Evolutionary conservation across 2,797 vertebrate genomes (phyloP), one percentile per base, ranked within the genome.

Genomic region (Acropternis orthonyx): DNA sequence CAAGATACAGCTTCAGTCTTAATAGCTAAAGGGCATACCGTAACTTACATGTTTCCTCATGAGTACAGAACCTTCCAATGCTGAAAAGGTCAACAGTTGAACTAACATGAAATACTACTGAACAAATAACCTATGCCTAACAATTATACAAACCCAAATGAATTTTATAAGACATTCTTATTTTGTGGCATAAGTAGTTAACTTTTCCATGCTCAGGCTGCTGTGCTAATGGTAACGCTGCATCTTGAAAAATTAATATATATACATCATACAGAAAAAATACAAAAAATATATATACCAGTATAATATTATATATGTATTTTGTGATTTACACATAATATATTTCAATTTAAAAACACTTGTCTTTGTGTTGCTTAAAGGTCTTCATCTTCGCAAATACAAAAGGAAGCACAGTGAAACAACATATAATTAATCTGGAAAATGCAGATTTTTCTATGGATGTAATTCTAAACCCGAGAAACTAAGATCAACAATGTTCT

Each of bases 81-180:
- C 34, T 88, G 56, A 89, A 85, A 93, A 89, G 78, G 72, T 94
- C 81, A 91, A 49, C 5, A 63, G 41, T 59, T 83, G 75, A 88
- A 91, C 71, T 91, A 85, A 76, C 61, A 77, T 4, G 14, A 54
- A 61, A 63, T 41, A 82, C 19, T 59, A 76, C 27, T 78, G 82
- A 91, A 69, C 32, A 87, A 94, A 92, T 78, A 93, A 91, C 26
- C 49, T 55, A 48, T 24, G 37, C 34, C 49, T 75, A 69, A 69
- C 30, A 82, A 63, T 32, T 85, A 44, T 7, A 79, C 28, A 85
- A 89, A 85, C 28, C 9, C n/a, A 89, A 73, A 76, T 43, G 3
- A 83, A 82, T 71, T 52, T 69, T 49, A 3, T 18, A 72, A 87
- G 37, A 49, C 15, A 22, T 56, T 59, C 27, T 80, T 83, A 80